phyloP scores from a whole-genome alignment of 2,797 vertebrate species.

The Myotis vivesi region DNA sequence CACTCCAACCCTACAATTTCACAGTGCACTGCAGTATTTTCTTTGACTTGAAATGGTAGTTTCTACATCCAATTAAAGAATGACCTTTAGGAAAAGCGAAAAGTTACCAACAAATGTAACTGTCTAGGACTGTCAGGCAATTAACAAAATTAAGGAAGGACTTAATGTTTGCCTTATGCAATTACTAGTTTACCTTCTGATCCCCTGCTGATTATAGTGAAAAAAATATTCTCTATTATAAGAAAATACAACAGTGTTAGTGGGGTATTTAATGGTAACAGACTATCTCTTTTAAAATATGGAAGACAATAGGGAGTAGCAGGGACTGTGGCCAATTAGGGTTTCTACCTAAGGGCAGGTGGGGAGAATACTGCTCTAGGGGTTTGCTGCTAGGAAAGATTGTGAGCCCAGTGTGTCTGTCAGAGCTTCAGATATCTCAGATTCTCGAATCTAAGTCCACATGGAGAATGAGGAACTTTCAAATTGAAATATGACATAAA shows the following conservation, averaged over 20 bases:
- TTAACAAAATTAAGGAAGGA: not conserved
- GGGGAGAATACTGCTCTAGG: not conserved
- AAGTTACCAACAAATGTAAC: not conserved
- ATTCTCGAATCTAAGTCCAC: not conserved
- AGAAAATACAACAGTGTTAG: not conserved
- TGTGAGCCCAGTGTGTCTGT: not conserved
- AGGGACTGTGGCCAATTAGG: not conserved
- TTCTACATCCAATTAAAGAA: not conserved
- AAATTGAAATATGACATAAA: not conserved
- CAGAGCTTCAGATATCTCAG: not conserved
- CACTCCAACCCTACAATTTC: not conserved
- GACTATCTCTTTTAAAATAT: not conserved
- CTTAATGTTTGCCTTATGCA: not conserved
- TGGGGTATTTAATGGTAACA: not conserved
- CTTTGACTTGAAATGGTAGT: not conserved
- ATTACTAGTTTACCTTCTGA: not conserved
- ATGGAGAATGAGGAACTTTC: not conserved
- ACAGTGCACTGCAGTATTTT: not conserved
- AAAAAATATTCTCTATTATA: not conserved
- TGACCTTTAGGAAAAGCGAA: not conserved
- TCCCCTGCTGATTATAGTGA: not conserved
- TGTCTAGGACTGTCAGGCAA: not conserved
- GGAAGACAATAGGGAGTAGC: not conserved
- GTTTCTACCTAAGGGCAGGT: not conserved
- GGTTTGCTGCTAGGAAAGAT: not conserved